These are phyloP conservation scores for Microtus ochrogaster DNA, from an alignment of 2,113 vertebrate species.

Conservation along the genomic window DNA sequence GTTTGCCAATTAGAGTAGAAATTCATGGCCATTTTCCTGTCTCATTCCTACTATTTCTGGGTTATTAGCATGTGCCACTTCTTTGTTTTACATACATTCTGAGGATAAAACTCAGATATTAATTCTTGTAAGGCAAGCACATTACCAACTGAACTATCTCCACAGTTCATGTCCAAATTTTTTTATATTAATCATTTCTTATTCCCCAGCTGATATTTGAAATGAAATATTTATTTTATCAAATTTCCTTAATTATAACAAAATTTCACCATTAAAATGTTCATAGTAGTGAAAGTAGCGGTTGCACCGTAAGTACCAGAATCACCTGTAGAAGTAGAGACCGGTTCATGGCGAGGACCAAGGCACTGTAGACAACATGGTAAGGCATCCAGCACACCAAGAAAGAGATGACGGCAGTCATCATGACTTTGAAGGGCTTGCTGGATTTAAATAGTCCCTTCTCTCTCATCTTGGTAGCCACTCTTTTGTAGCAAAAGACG, in stretches of 20 bases:
- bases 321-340: neutral
- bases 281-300: constrained; percentile 51
- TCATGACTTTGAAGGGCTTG: constrained; percentile 91
- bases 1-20: neutral
- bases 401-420: constrained; percentile 87
- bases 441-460: constrained; percentile 86
- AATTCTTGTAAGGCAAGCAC: neutral
- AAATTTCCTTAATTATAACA: neutral
- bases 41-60: neutral
- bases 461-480: constrained; percentile 86
- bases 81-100: neutral
- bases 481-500: constrained; percentile 86
- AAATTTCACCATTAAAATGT: neutral
- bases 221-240: neutral
- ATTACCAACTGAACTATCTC: neutral
- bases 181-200: neutral
- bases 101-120: neutral
- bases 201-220: neutral
- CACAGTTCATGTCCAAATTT: neutral
- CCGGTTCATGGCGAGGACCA: constrained; percentile 34
- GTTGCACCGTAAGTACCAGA: constrained; percentile 38
- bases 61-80: neutral
- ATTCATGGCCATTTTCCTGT: neutral
- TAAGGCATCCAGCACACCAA: constrained; percentile 91
- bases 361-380: constrained; percentile 83